phyloP scores from a whole-genome alignment of 1,140 invertebrate genomes.

The Drosophila ohnishii region DNA sequence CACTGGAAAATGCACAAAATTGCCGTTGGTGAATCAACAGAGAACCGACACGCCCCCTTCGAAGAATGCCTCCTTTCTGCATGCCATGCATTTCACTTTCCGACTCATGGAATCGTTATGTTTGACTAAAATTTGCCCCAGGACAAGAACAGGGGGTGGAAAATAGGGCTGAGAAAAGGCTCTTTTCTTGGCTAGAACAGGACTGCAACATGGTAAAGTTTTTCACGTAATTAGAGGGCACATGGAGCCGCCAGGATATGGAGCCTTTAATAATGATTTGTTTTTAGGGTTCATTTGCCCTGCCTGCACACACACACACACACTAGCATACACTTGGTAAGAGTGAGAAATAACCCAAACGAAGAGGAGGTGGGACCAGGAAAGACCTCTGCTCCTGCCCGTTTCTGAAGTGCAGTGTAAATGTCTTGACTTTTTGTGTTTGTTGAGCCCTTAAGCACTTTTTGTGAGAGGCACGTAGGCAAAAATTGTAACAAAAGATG shows the following conservation, averaged over 20 bases:
- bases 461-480: constrained; percentile 51
- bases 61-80: constrained; percentile 1
- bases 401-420: constrained; percentile 72
- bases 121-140: constrained; percentile 70
- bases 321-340: neutral
- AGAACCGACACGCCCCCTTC: constrained; percentile 37
- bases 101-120: constrained; percentile 57
- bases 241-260: constrained; percentile 42
- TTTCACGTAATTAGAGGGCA: constrained; percentile 76
- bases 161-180: neutral
- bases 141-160: constrained; percentile 9
- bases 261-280: constrained; percentile 75
- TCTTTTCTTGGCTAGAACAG: constrained; percentile 10
- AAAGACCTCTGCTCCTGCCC: constrained; percentile 21
- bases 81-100: constrained; percentile 61
- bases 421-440: constrained; percentile 81
- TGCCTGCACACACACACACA: constrained; percentile 9
- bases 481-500: constrained; percentile 49
- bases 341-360: constrained; percentile 8
- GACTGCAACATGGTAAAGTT: constrained; percentile 61
- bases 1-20: constrained; percentile 63
- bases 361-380: neutral
- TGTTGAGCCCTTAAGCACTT: constrained; percentile 74
- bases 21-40: constrained; percentile 65
- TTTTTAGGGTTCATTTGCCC: constrained; percentile 74